phyloP scores from a whole-genome alignment of 2,113 vertebrate species.

The Oxygymnocypris stewartii region DNA sequence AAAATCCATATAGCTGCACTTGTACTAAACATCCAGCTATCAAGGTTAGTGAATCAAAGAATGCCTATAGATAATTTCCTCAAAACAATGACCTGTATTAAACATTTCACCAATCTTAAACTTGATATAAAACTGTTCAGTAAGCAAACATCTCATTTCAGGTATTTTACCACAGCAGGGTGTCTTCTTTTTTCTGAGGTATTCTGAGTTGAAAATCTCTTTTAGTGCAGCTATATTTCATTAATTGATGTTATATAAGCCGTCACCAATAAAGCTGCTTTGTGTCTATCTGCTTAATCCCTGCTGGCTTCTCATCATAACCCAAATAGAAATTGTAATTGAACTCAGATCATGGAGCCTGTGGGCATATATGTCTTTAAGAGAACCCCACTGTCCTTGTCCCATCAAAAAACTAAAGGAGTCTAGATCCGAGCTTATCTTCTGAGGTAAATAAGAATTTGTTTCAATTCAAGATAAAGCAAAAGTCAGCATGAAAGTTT shows the following conservation, averaged over 20 bases:
- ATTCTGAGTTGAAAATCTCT: constrained; percentile 45
- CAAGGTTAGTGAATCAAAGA: neutral
- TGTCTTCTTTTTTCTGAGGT: constrained; percentile 8
- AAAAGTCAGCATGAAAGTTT: neutral
- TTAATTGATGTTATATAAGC: constrained; percentile 55
- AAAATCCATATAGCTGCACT: neutral
- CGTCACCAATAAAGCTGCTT: constrained; percentile 53
- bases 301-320: constrained; percentile 45
- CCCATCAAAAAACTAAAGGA: constrained; percentile 13
- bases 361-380: constrained; percentile 27
- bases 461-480: neutral
- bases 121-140: neutral
- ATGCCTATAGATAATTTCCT: neutral
- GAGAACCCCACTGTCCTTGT: constrained; percentile 25
- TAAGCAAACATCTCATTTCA: neutral
- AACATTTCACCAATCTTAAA: neutral
- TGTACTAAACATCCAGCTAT: neutral
- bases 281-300: constrained; percentile 53
- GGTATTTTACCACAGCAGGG: constrained; percentile 1
- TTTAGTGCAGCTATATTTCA: constrained; percentile 34
- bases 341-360: constrained; percentile 29
- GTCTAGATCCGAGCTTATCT: neutral
- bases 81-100: neutral
- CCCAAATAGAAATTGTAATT: constrained; percentile 45
- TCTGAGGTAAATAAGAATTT: constrained; percentile 26